These are phyloP conservation scores for Poecilia velifera DNA, from an alignment of 2,797 vertebrate species.

Conservation along the genomic window DNA sequence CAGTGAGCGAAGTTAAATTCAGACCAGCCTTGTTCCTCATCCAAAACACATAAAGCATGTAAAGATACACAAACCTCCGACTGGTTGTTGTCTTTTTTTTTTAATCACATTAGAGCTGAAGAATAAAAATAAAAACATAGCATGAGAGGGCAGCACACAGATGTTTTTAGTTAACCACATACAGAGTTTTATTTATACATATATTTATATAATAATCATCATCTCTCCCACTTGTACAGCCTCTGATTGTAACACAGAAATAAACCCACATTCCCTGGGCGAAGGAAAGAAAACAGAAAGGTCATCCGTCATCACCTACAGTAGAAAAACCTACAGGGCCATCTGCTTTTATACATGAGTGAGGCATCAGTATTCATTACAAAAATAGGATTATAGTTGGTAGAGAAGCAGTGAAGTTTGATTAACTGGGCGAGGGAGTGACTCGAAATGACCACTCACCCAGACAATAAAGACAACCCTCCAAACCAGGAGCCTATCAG, in stretches of 20 bases:
- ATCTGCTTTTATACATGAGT: constrained; percentile 66
- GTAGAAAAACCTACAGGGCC: constrained; percentile 72
- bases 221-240: constrained; percentile 72
- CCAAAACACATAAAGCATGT: not conserved
- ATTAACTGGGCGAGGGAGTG: constrained; percentile 35
- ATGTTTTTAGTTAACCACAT: constrained; percentile 68
- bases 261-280: constrained; percentile 64
- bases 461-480: constrained; percentile 22
- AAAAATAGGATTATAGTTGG: constrained; percentile 84
- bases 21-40: not conserved
- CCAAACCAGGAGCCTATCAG: constrained; percentile 24
- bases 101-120: constrained; percentile 79
- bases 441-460: constrained; percentile 25
- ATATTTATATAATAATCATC: constrained; percentile 74
- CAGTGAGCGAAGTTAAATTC: not conserved
- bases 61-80: not conserved
- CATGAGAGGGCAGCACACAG: constrained; percentile 67
- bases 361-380: constrained; percentile 76
- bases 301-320: constrained; percentile 42
- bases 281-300: constrained; percentile 34
- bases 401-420: constrained; percentile 52
- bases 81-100: constrained; percentile 44
- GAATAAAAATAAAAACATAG: constrained; percentile 75
- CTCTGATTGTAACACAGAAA: constrained; percentile 77
- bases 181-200: constrained; percentile 78